Evolutionary conservation across 2,888 invertebrate genomes (phyloP).

Genomic region (Nasonia oneida): DNA sequence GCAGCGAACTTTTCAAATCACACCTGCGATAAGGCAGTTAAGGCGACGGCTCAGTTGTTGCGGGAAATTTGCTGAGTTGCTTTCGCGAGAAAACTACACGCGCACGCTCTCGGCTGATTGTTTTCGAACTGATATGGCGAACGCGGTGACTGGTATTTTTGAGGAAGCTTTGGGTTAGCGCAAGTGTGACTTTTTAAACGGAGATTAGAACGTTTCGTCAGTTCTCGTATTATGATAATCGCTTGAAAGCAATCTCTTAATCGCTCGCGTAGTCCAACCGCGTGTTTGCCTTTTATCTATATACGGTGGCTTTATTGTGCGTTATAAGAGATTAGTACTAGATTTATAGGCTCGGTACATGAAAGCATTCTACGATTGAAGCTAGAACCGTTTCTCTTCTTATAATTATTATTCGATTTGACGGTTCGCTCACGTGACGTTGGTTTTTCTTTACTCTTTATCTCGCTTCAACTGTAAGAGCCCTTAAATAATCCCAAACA

Average conservation of each 20-base stretch:
- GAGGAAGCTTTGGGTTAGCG: neutral
- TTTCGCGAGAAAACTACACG: neutral
- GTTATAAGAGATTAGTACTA: neutral
- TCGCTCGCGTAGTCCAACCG: neutral
- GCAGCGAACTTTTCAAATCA: constrained; percentile 37
- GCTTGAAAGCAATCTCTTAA: neutral
- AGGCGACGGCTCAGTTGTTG: neutral
- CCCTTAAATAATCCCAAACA: constrained; percentile 35
- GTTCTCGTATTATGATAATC: neutral
- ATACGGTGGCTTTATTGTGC: neutral
- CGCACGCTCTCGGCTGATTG: neutral
- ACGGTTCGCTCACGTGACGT: neutral
- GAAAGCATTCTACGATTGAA: neutral
- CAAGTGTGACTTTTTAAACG: neutral
- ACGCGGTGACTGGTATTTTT: neutral
- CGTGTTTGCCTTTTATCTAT: neutral
- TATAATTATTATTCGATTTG: neutral
- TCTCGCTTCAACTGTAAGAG: neutral
- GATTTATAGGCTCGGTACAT: neutral
- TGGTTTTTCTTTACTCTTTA: neutral
- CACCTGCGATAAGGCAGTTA: constrained; percentile 15
- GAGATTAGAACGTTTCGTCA: neutral
- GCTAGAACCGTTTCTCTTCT: neutral
- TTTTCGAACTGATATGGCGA: neutral
- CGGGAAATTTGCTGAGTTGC: neutral